Percentiles rank a stretch among this genome's conserved stretches.
These are phyloP conservation scores for Dreissena polymorpha DNA, from an alignment of 1,140 invertebrate species.

Conservation along the genomic window DNA sequence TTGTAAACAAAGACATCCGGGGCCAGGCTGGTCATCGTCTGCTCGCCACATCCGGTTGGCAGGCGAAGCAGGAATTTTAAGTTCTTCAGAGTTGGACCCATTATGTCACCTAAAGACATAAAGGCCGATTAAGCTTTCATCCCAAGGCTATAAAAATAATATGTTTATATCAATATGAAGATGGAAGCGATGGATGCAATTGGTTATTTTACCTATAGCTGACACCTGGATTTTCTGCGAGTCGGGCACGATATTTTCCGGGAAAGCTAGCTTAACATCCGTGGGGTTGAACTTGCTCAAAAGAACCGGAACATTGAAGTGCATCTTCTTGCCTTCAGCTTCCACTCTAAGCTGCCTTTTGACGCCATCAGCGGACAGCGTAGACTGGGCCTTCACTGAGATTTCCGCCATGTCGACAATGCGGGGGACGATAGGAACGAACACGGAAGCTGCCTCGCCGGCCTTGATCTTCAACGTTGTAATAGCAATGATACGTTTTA, in stretches of 20 bases:
- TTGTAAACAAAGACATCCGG: slow-evolving; percentile 93
- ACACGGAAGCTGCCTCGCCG: slow-evolving; percentile 25
- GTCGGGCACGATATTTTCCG: slow-evolving; percentile 32
- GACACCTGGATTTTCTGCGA: slow-evolving; percentile 38
- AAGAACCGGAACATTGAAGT: slow-evolving; percentile 32
- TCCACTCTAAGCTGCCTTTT: slow-evolving; percentile 43
- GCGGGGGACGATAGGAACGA: slow-evolving; percentile 41
- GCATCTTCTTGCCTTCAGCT: slow-evolving; percentile 34
- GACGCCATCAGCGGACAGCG: slow-evolving; percentile 46
- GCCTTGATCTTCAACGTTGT: slow-evolving; percentile 37
- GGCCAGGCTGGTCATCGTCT: slow-evolving; percentile 96
- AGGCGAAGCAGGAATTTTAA: slow-evolving; percentile 59
- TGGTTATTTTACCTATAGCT: slow-evolving; percentile 2
- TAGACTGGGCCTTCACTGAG: slow-evolving; percentile 41
- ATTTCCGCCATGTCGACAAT: slow-evolving; percentile 32
- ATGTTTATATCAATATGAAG: too few relatives aligned
- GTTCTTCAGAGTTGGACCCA: slow-evolving; percentile 63
- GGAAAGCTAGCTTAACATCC: slow-evolving; percentile 27
- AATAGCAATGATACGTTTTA: too few relatives aligned
- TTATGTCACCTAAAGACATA: slow-evolving; percentile 59
- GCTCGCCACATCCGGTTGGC: slow-evolving; percentile 90
- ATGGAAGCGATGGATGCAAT: too few relatives aligned
- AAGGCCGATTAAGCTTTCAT: background rate
- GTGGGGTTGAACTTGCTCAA: background rate
- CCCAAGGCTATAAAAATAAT: background rate